Percentiles rank a stretch among this genome's conserved stretches.
These are phyloP conservation scores for Geococcyx californianus DNA, from an alignment of 2,113 vertebrate species.

Conservation along the genomic window DNA sequence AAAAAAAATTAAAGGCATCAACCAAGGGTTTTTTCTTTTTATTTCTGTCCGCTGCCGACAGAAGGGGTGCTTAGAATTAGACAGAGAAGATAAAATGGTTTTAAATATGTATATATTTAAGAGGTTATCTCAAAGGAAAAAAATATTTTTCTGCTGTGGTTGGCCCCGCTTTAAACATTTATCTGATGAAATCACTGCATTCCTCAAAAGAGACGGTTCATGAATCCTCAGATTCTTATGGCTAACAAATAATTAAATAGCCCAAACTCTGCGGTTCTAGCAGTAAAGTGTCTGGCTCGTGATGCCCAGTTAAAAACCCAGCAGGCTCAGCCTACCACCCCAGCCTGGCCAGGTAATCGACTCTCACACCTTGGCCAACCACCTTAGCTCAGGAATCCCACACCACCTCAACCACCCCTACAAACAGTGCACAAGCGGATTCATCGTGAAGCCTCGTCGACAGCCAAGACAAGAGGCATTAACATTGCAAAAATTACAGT, in stretches of 20 bases:
- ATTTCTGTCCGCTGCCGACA: conserved; percentile 1
- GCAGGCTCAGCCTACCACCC: not conserved
- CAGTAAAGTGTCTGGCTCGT: not conserved
- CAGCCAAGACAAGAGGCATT: not conserved
- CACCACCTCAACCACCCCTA: not conserved
- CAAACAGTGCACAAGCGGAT: not conserved
- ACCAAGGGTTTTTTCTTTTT: not conserved
- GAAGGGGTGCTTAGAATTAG: not conserved
- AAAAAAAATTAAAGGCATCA: not conserved
- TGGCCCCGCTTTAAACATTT: conserved; percentile 50
- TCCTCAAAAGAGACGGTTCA: conserved; percentile 1
- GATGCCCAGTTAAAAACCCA: not conserved
- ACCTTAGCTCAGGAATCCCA: not conserved
- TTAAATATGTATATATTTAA: conserved; percentile 43
- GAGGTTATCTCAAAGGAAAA: conserved; percentile 51
- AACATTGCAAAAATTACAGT: not conserved
- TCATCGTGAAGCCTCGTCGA: rapidly evolving
- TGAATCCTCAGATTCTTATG: not conserved
- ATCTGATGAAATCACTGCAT: conserved; percentile 52
- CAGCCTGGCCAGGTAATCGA: not conserved
- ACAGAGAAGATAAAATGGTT: conserved; percentile 6
- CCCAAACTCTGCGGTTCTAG: not conserved
- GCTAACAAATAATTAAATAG: conserved; percentile 56
- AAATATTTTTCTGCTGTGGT: conserved; percentile 31
- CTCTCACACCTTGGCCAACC: not conserved